Evolutionary conservation across 2,113 vertebrate species (phyloP).

Genomic region (Donacobius atricapilla): DNA sequence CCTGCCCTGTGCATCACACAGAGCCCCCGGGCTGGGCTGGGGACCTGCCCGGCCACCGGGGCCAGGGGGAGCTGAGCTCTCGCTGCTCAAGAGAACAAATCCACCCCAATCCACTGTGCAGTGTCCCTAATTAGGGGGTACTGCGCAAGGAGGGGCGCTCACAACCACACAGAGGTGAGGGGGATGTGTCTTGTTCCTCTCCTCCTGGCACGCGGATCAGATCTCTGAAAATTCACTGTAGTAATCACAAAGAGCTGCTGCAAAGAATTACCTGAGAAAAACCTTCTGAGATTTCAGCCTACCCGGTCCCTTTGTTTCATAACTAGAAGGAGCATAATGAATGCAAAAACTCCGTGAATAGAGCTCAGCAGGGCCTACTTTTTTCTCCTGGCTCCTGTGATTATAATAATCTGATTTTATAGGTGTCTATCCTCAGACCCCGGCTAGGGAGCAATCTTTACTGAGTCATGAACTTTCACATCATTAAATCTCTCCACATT

Average conservation of each 20-base stretch:
- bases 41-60: too few species aligned
- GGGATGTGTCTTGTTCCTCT: neutral
- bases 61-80: neutral
- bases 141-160: neutral
- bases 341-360: constrained; percentile 62
- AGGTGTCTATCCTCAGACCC: constrained; percentile 69
- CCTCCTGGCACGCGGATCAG: neutral
- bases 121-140: neutral
- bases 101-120: neutral
- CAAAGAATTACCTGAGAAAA: constrained; percentile 39
- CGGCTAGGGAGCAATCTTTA: constrained; percentile 61
- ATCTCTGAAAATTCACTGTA: constrained; percentile 38
- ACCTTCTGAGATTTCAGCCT: constrained; percentile 61
- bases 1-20: neutral
- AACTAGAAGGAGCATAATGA: constrained; percentile 55
- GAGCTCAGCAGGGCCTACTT: constrained; percentile 48
- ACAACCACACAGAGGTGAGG: neutral
- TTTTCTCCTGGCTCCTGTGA: constrained; percentile 63
- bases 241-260: constrained; percentile 52
- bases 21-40: too few species aligned
- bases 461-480: constrained; percentile 75
- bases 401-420: constrained; percentile 75
- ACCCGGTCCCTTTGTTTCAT: constrained; percentile 36
- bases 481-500: constrained; percentile 70
- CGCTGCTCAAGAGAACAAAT: neutral